These are phyloP conservation scores for Anthopleura xanthogrammica DNA, from an alignment of 92 coral and sea anemone species.

Conservation along the genomic window DNA sequence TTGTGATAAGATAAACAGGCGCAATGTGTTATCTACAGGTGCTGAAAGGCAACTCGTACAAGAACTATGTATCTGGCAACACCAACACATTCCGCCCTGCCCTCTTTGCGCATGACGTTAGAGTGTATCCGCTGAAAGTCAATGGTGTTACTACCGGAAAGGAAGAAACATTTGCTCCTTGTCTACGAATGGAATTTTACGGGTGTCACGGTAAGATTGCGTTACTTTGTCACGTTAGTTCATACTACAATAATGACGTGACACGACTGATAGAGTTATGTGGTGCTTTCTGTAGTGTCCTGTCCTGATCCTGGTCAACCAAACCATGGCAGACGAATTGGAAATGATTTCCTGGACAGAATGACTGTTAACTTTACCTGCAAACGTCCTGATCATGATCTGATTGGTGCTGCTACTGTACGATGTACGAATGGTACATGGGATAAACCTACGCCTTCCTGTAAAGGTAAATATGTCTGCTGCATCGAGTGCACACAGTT, in stretches of 20 bases:
- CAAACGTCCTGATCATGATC: conserved; percentile 20
- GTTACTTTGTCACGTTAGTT: neutral
- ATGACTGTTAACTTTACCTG: conserved; percentile 31
- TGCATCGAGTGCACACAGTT: no score
- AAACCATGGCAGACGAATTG: conserved; percentile 39
- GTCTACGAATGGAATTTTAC: conserved; percentile 34
- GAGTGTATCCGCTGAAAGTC: conserved; percentile 34
- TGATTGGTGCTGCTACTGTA: conserved; percentile 35
- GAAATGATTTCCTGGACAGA: conserved; percentile 16
- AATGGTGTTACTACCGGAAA: conserved; percentile 14
- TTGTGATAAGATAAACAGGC: neutral
- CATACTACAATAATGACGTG: neutral
- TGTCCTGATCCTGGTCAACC: conserved; percentile 65
- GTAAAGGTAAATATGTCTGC: conserved; percentile 41
- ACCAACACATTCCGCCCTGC: conserved; percentile 4
- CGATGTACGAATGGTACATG: conserved; percentile 51
- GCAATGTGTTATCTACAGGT: neutral
- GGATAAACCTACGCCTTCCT: conserved; percentile 49
- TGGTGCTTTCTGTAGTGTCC: conserved; percentile 8
- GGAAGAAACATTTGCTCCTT: conserved; percentile 14
- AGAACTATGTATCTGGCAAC: conserved; percentile 14
- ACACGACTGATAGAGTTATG: neutral
- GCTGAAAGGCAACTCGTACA: conserved; percentile 4
- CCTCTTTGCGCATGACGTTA: conserved; percentile 27
- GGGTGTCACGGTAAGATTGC: conserved; percentile 33